Evolutionary conservation across 1,140 invertebrate species (phyloP).

Genomic region (Micrasema minimum): DNA sequence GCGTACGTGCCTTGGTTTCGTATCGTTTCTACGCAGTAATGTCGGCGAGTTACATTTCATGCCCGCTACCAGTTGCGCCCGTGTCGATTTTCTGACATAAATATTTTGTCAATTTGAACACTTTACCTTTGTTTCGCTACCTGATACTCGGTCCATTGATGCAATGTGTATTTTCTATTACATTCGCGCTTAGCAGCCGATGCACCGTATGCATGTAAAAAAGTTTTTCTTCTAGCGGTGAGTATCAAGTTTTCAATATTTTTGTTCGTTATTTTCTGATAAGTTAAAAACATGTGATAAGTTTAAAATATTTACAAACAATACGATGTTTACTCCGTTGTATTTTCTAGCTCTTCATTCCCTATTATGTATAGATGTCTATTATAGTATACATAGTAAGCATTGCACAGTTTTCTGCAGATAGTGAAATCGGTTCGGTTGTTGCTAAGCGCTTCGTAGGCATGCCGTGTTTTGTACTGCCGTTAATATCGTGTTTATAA

Average conservation of each 20-base stretch:
- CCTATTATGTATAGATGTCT: background rate
- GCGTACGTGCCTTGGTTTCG: constrained; percentile 31
- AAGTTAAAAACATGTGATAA: no score
- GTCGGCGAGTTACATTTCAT: constrained; percentile 7
- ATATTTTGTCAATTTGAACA: no score
- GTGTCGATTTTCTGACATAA: constrained; percentile 7
- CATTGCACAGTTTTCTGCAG: constrained; percentile 10
- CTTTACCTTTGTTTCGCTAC: no score
- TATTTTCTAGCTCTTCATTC: constrained; percentile 6
- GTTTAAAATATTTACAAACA: no score
- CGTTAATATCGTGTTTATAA: background rate
- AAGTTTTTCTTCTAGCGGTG: no score
- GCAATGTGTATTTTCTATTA: no score
- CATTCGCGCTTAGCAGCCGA: no score
- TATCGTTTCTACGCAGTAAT: constrained; percentile 38
- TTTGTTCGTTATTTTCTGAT: no score
- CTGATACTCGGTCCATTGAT: no score
- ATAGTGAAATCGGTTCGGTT: constrained; percentile 23
- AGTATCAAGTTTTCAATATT: no score
- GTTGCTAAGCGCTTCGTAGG: constrained; percentile 19
- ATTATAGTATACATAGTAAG: no score
- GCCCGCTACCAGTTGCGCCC: constrained; percentile 7
- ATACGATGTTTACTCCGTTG: constrained; percentile 5
- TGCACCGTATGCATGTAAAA: no score
- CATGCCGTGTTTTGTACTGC: constrained; percentile 1